These are phyloP conservation scores for Drosophila saltans DNA, from an alignment of 1,140 invertebrate species.

Conservation along the genomic window DNA sequence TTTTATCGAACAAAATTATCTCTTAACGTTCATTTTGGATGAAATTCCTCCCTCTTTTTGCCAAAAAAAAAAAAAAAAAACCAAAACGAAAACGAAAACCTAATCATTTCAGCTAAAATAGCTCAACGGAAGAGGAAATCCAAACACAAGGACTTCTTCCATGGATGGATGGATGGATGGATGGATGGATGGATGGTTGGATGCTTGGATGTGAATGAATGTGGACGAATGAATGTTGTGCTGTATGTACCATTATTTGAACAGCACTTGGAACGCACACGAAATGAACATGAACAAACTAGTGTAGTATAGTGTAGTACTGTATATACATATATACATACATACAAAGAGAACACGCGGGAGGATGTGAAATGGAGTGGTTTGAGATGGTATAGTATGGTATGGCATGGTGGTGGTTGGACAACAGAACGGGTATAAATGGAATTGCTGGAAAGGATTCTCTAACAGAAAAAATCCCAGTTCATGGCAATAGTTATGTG, in stretches of 20 bases:
- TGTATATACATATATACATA: no score
- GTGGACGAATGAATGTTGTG: conserved; percentile 35
- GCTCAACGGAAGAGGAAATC: conserved; percentile 4
- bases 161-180: conserved; percentile 38
- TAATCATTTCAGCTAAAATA: conserved; percentile 17
- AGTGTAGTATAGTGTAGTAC: background rate
- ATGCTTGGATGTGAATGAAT: conserved; percentile 24
- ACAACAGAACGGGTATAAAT: background rate
- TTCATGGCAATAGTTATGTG: conserved; percentile 20
- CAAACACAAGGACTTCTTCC: conserved; percentile 35
- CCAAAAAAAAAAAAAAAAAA: background rate
- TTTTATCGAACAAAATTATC: conserved; percentile 4
- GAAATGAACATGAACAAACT: conserved; percentile 55
- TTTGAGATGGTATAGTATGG: background rate
- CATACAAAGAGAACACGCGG: conserved; percentile 18
- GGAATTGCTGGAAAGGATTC: conserved; percentile 8
- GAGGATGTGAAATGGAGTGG: background rate
- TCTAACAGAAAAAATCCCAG: background rate
- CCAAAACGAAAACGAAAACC: background rate
- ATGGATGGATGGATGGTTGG: conserved; percentile 35
- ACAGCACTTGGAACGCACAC: conserved; percentile 59
- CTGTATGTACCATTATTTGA: conserved; percentile 58
- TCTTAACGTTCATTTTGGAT: background rate
- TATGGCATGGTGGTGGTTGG: background rate
- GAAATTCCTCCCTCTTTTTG: background rate